These are phyloP conservation scores for Piezodorus guildinii DNA, from an alignment of 1,140 invertebrate genomes.

Conservation along the genomic window DNA sequence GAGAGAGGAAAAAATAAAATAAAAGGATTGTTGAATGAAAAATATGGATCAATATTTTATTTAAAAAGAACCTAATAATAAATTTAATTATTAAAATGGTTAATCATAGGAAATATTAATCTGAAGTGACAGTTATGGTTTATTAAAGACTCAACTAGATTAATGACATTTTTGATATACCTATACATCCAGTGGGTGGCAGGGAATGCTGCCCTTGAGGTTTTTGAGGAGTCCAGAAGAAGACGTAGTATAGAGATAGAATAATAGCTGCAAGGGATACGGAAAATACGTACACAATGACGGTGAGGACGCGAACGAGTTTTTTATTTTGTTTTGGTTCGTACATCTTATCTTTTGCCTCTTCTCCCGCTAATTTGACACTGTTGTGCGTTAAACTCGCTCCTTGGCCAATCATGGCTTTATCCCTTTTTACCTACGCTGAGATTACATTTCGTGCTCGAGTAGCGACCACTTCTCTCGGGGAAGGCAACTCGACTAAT, in stretches of 20 bases:
- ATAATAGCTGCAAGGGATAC: conserved; percentile 91
- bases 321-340: conserved; percentile 62
- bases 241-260: conserved; percentile 88
- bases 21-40: too few species aligned
- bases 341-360: conserved; percentile 68
- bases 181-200: conserved; percentile 17
- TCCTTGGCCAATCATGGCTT: conserved; percentile 17
- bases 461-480: neutral
- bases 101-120: too few species aligned
- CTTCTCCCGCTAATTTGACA: conserved; percentile 35
- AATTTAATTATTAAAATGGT: too few species aligned
- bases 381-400: conserved; percentile 20
- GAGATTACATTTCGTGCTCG: neutral
- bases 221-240: conserved; percentile 78
- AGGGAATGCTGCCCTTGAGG: conserved; percentile 13
- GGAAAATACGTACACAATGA: conserved; percentile 87
- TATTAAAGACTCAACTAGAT: too few species aligned
- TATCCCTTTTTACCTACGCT: neutral
- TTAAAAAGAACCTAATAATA: too few species aligned
- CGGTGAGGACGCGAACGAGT: conserved; percentile 80
- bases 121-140: too few species aligned
- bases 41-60: too few species aligned
- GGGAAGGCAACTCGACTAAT: neutral
- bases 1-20: too few species aligned
- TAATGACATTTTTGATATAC: neutral